Conservation (phyloP, 2,888 invertebrate species). For the Dynastes tityus region DNA sequence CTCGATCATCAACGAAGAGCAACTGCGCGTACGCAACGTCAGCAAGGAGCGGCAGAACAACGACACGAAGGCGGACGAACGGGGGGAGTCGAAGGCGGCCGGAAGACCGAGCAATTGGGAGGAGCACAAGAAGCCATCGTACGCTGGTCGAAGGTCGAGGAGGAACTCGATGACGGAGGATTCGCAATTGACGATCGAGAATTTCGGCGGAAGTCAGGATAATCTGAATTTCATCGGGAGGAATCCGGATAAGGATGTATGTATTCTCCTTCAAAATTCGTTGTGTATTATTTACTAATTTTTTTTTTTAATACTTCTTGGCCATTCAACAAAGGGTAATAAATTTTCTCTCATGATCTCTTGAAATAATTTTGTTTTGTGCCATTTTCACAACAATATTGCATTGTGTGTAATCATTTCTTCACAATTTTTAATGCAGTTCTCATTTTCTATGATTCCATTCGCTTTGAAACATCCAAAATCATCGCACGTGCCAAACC, state of each 20-base stretch:
- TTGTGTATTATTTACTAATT: too few species aligned
- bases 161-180: conserved; percentile 90
- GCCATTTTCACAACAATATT: too few species aligned
- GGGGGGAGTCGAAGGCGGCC: conserved; percentile 78
- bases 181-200: conserved; percentile 92
- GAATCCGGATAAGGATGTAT: conserved; percentile 84
- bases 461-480: too few species aligned
- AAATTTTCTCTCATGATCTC: too few species aligned
- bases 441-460: too few species aligned
- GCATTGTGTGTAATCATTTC: too few species aligned
- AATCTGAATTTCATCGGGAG: conserved; percentile 88
- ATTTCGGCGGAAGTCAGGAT: conserved; percentile 94
- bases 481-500: too few species aligned
- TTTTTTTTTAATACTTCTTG: too few species aligned
- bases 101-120: conserved; percentile 92
- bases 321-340: too few species aligned
- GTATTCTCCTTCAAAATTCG: conserved; percentile 3
- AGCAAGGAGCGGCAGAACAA: conserved; percentile 77
- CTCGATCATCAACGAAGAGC: conserved; percentile 76
- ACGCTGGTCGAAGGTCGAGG: conserved; percentile 88
- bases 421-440: too few species aligned
- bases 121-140: conserved; percentile 80
- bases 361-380: too few species aligned
- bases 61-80: conserved; percentile 80
- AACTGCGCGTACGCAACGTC: conserved; percentile 71